Percentiles rank a stretch among this genome's conserved stretches.
phyloP scores from a whole-genome alignment of 1,140 invertebrate species.

The Tetramorium simillimum region DNA sequence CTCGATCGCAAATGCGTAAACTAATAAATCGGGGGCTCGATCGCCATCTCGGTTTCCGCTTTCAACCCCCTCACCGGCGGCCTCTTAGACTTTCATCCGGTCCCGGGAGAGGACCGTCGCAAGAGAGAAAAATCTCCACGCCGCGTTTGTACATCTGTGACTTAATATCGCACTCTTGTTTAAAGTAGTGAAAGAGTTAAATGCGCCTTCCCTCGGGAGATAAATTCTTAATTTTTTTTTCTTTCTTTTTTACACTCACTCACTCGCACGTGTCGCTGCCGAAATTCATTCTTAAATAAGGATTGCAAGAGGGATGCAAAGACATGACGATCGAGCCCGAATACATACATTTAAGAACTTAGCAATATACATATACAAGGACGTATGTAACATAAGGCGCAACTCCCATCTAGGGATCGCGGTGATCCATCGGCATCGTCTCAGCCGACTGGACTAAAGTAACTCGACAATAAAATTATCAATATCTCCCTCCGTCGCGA shows the following conservation, averaged over 20 bases:
- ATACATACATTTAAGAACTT: slow-evolving; percentile 52
- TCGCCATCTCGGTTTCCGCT: background rate
- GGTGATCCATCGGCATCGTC: background rate
- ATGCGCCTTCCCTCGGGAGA: background rate
- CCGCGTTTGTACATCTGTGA: background rate
- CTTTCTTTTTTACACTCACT: background rate
- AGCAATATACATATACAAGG: slow-evolving; percentile 55
- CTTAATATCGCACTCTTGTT: background rate
- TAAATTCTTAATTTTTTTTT: background rate
- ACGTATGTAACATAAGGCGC: slow-evolving; percentile 50
- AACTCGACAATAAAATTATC: slow-evolving; percentile 32
- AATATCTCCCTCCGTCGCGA: slow-evolving; percentile 14
- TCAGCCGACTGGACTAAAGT: slow-evolving; percentile 20
- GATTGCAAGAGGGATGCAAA: background rate
- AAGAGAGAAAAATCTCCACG: background rate
- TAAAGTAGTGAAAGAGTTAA: slow-evolving; percentile 1
- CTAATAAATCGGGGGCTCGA: slow-evolving; percentile 10
- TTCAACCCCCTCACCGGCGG: slow-evolving; percentile 8
- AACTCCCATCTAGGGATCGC: slow-evolving; percentile 6
- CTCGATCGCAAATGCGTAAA: slow-evolving; percentile 32
- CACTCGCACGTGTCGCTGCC: background rate
- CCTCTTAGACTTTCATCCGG: background rate
- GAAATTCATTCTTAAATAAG: slow-evolving; percentile 36
- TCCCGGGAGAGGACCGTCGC: background rate
- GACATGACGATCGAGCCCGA: slow-evolving; percentile 10